Evolutionary conservation across 2,888 invertebrate genomes (phyloP).

Genomic region (Lagria hirta): DNA sequence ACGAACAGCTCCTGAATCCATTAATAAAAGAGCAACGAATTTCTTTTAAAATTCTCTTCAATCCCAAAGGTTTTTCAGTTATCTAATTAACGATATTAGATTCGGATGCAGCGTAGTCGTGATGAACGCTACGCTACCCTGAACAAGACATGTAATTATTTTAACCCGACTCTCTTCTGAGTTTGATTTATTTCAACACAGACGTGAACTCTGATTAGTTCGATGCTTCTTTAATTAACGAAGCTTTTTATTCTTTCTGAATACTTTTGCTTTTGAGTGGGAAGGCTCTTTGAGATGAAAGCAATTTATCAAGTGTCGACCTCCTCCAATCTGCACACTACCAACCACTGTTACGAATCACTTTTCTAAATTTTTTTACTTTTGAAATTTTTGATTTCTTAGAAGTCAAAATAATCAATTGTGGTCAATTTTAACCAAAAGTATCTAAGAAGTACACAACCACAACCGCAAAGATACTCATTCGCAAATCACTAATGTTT

Average conservation of each 20-base stretch:
- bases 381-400: too few relatives aligned
- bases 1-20: slow-evolving; percentile 27
- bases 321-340: slow-evolving; percentile 41
- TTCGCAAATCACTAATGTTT: too few relatives aligned
- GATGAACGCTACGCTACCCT: slow-evolving; percentile 54
- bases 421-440: too few relatives aligned
- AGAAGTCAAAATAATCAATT: too few relatives aligned
- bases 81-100: slow-evolving; percentile 57
- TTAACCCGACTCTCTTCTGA: slow-evolving; percentile 53
- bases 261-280: slow-evolving; percentile 40
- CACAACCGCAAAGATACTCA: too few relatives aligned
- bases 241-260: slow-evolving; percentile 49
- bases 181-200: slow-evolving; percentile 56
- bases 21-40: slow-evolving; percentile 39
- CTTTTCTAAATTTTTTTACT: too few relatives aligned
- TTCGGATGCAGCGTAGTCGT: slow-evolving; percentile 53
- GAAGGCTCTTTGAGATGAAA: slow-evolving; percentile 46
- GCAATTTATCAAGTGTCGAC: slow-evolving; percentile 47
- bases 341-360: slow-evolving; percentile 24
- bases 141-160: slow-evolving; percentile 57
- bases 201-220: slow-evolving; percentile 56
- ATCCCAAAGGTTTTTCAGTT: slow-evolving; percentile 50
- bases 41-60: slow-evolving; percentile 44
- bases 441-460: too few relatives aligned
- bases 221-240: slow-evolving; percentile 57